Base-by-base conservation (phyloP, 2,797 vertebrate species). In the Pachyuromys duprasi region DNA sequence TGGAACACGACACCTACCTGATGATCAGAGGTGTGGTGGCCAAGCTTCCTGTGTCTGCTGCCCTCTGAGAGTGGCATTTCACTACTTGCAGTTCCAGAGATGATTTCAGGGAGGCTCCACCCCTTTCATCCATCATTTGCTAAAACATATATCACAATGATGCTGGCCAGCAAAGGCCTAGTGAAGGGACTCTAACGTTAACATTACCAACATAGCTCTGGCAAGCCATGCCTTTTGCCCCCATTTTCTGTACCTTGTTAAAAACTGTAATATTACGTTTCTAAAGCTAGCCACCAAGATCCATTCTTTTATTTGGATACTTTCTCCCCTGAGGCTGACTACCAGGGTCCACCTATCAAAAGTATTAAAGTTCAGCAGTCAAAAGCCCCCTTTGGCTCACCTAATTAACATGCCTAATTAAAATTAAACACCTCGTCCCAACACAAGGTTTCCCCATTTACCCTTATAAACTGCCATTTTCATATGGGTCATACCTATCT, bases 31-130 rank as follows among this genome's bases (percentile, higher is more conserved):
- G 60, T 89, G 42, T 75, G 76, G 97, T 81, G 80, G 55, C n/a
- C 2, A 31, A 69, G 80, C 92, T 96, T 67, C 83, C 49, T 80
- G 83, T 81, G 86, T 36, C 74, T 81, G 83, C 28, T 81, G 88
- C 28, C 42, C 60, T 94, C 79, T 22, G 93, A 96, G 75, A 97
- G 97, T 98, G 97, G 89, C 95, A 95, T 97, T 98, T 98, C 96
- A 91, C 22, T 92, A 94, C 94, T 63, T 97, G 84, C 20, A 92
- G 93, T 81, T 95, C 81, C 79, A 84, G 95, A 97, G 97, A 92
- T 62, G 94, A 95, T 60, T 93, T 93, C 94, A 94, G 88, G 74
- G 81, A 65, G 78, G 83, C 74, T 86, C 86, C 69, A 39, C 70
- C 93, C 57, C 95, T 49, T 49, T 49, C 8, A 49, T 49, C 89